Conservation (phyloP, 2,888 invertebrate species). For the Phengaris arion region DNA sequence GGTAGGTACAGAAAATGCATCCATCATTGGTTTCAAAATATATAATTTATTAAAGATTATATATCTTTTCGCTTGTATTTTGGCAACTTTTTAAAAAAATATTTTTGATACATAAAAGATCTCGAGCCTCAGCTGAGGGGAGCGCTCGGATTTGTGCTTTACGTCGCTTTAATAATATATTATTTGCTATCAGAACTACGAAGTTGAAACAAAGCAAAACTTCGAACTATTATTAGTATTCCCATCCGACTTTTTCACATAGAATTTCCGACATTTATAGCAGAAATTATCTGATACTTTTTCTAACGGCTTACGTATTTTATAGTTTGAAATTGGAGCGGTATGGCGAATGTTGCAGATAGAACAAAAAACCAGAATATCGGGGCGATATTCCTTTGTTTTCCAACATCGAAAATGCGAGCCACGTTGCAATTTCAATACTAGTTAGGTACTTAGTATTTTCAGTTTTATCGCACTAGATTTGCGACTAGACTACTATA, state of each 20-base stretch:
- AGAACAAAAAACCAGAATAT: conserved; percentile 17
- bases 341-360: conserved; percentile 16
- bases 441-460: background rate
- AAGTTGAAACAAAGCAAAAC: background rate
- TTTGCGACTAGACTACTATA: background rate
- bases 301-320: conserved; percentile 20
- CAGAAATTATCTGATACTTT: conserved; percentile 20
- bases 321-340: conserved; percentile 15
- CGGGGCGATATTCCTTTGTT: conserved; percentile 23
- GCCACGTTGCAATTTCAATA: conserved; percentile 20
- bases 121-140: too few relatives aligned
- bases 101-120: too few relatives aligned
- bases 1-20: too few relatives aligned
- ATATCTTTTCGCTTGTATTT: too few relatives aligned
- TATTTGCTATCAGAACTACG: background rate
- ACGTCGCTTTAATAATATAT: too few relatives aligned
- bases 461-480: background rate
- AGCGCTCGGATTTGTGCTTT: too few relatives aligned
- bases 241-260: conserved; percentile 10
- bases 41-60: too few relatives aligned
- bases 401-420: conserved; percentile 21
- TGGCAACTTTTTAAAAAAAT: too few relatives aligned
- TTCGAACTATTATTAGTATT: conserved; percentile 14
- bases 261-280: conserved; percentile 15
- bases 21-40: too few relatives aligned